Evolutionary conservation across 2,888 invertebrate species (phyloP).

Genomic region (Cremastobaeus sp.): DNA sequence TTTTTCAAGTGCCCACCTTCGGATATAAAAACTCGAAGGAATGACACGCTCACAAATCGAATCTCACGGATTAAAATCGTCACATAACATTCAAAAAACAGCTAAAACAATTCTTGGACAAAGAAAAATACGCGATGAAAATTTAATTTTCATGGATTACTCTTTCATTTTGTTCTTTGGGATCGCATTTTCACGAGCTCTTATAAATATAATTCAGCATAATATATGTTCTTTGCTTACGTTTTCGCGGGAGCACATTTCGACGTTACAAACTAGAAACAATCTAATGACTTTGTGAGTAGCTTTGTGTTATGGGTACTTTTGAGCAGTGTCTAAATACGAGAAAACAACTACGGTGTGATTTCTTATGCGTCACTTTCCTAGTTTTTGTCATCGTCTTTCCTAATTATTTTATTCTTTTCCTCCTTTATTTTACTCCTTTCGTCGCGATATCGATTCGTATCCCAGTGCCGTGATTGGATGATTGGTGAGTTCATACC

Average conservation of each 20-base stretch:
- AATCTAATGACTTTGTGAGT: conserved; percentile 78
- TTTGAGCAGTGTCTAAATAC: conserved; percentile 75
- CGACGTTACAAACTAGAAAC: conserved; percentile 75
- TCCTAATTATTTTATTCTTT: conserved; percentile 11
- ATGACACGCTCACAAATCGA: conserved; percentile 73
- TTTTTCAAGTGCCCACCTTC: conserved; percentile 53
- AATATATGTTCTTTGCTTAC: conserved; percentile 41
- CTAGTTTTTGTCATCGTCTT: conserved; percentile 15
- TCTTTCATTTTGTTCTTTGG: conserved; percentile 38
- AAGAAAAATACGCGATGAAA: conserved; percentile 31
- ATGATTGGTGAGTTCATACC: conserved; percentile 33
- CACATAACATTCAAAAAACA: too few relatives aligned
- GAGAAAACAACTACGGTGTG: conserved; percentile 63
- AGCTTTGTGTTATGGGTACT: conserved; percentile 74
- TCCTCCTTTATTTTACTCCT: conserved; percentile 2
- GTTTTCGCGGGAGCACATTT: conserved; percentile 58
- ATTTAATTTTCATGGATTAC: conserved; percentile 31
- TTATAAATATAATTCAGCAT: conserved; percentile 49
- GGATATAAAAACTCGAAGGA: conserved; percentile 69
- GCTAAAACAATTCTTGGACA: too few relatives aligned
- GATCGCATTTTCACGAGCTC: conserved; percentile 42
- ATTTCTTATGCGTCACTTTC: conserved; percentile 44
- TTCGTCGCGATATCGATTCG: conserved; percentile 29
- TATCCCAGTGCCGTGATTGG: conserved; percentile 54
- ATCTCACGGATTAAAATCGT: conserved; percentile 58